phyloP scores from a whole-genome alignment of 2,113 vertebrate species.

The Gadus chalcogrammus region DNA sequence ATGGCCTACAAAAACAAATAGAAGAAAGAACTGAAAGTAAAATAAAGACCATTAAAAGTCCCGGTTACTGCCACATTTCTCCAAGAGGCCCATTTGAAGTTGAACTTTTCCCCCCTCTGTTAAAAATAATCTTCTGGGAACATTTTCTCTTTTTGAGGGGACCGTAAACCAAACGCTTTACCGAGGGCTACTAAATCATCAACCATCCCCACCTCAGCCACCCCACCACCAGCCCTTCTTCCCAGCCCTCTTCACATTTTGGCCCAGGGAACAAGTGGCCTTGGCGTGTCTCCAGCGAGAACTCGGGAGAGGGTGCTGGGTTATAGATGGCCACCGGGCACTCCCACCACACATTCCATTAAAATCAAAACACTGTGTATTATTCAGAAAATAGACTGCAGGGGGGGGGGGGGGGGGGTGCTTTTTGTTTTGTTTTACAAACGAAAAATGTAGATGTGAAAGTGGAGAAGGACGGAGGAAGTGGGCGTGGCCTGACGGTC shows the following conservation, averaged over 20 bases:
- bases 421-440: too few species aligned
- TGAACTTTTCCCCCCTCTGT: background rate
- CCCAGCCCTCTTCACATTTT: slow-evolving; percentile 27
- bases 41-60: background rate
- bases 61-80: too few species aligned
- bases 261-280: slow-evolving; percentile 9
- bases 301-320: slow-evolving; percentile 20
- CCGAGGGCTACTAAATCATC: slow-evolving; percentile 31
- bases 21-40: background rate
- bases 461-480: background rate
- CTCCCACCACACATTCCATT: slow-evolving; percentile 56
- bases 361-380: slow-evolving; percentile 51
- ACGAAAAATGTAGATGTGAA: background rate
- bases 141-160: slow-evolving; percentile 11
- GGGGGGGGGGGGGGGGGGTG: background rate
- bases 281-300: slow-evolving; percentile 33
- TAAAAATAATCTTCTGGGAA: background rate
- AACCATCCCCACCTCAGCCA: too few species aligned
- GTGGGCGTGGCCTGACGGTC: too few species aligned
- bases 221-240: background rate
- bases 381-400: slow-evolving; percentile 32
- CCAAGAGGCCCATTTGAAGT: background rate
- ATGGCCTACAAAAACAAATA: too few species aligned
- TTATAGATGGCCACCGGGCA: slow-evolving; percentile 27
- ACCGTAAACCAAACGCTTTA: slow-evolving; percentile 10